phyloP scores from a whole-genome alignment of 2,113 vertebrate species.

The Recurvirostra avosetta region DNA sequence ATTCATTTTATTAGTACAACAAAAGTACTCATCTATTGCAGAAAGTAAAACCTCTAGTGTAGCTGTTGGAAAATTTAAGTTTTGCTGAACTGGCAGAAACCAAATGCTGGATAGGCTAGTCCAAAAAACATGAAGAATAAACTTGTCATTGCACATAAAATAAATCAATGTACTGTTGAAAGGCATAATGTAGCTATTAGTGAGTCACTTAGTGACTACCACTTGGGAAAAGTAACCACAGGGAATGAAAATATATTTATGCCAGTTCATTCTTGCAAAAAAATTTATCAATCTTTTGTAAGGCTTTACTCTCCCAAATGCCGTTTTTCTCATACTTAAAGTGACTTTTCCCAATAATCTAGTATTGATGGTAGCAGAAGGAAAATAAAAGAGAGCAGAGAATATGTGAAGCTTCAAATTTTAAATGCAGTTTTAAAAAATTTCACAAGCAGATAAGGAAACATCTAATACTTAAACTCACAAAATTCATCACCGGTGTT shows the following conservation, averaged over 20 bases:
- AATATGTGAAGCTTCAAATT: background rate
- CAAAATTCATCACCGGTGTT: background rate
- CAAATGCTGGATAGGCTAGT: background rate
- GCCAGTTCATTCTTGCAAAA: background rate
- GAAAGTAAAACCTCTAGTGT: background rate
- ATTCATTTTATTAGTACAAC: background rate
- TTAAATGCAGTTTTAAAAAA: background rate
- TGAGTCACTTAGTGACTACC: background rate
- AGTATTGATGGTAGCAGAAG: background rate
- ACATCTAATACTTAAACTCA: background rate
- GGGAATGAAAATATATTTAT: constrained; percentile 8
- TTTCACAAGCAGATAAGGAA: background rate
- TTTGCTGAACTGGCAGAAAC: background rate
- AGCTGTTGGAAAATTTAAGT: background rate
- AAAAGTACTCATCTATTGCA: background rate
- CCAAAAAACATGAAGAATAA: background rate
- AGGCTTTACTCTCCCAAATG: background rate
- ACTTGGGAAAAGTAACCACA: background rate
- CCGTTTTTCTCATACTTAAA: background rate
- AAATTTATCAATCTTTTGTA: background rate
- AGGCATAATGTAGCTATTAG: background rate
- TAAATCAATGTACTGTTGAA: constrained; percentile 16
- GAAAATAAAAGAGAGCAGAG: background rate
- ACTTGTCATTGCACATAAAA: background rate
- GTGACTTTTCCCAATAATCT: background rate